A percentile compares a stretch with the other conserved stretches of the same genome.
Conservation (phyloP, 2,888 invertebrate genomes). For the Ophion ellenae region DNA sequence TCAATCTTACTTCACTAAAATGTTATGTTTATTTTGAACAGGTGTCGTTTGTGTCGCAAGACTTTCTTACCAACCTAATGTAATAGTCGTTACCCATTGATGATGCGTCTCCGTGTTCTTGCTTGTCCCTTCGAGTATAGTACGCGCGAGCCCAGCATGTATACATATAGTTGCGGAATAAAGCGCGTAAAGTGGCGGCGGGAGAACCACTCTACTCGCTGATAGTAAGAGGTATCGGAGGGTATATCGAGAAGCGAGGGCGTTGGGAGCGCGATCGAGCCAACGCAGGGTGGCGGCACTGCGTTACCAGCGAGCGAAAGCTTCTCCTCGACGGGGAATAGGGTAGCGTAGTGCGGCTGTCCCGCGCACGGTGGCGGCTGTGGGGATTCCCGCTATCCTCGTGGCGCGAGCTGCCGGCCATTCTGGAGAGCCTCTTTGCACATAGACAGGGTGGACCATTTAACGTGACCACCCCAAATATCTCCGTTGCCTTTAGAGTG, state of each 20-base stretch:
- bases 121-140: no score
- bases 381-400: constrained; percentile 51
- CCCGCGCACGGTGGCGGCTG: constrained; percentile 57
- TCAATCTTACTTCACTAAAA: no score
- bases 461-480: no score
- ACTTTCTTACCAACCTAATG: no score
- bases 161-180: neutral
- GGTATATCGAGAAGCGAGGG: constrained; percentile 54
- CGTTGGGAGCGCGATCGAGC: constrained; percentile 16
- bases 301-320: constrained; percentile 56
- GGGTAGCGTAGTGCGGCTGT: constrained; percentile 54
- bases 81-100: no score
- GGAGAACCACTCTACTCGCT: constrained; percentile 60
- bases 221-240: constrained; percentile 65
- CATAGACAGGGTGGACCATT: neutral
- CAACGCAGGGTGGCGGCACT: constrained; percentile 54
- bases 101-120: no score
- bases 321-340: constrained; percentile 36
- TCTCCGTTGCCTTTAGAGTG: no score
- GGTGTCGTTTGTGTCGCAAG: no score
- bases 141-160: no score
- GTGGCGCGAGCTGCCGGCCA: constrained; percentile 53
- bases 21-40: no score
- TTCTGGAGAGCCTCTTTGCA: no score
- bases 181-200: neutral